Conservation (phyloP, 2,888 invertebrate species). For the Tanaodytes sp. region DNA sequence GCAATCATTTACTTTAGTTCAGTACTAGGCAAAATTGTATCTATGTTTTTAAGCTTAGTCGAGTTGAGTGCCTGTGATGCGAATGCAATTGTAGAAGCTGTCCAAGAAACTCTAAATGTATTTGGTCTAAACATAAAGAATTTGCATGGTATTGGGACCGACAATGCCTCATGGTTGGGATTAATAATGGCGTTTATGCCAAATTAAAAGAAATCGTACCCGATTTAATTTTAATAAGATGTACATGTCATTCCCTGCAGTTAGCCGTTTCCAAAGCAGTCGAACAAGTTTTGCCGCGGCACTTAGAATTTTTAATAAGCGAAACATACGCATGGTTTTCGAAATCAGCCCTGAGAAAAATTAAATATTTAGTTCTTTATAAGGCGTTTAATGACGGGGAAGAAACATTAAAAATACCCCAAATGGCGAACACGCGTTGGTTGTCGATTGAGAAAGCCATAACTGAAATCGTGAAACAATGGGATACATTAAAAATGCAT, state of each 20-base stretch:
- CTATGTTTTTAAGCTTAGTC: constrained; percentile 13
- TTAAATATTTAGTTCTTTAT: constrained; percentile 58
- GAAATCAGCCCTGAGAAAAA: constrained; percentile 56
- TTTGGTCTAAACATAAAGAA: constrained; percentile 56
- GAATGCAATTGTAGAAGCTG: constrained; percentile 25
- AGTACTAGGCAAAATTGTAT: constrained; percentile 1
- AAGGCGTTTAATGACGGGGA: constrained; percentile 59
- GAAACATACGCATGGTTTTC: constrained; percentile 64
- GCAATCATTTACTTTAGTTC: constrained; percentile 44
- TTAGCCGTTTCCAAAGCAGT: constrained; percentile 61
- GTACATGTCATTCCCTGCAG: constrained; percentile 57
- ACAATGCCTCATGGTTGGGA: too few relatives aligned
- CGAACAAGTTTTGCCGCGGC: constrained; percentile 59
- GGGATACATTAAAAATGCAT: constrained; percentile 59
- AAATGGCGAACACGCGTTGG: constrained; percentile 57
- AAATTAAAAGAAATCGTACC: constrained; percentile 61
- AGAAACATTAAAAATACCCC: constrained; percentile 60
- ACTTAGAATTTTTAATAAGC: constrained; percentile 60
- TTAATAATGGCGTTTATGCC: too few relatives aligned
- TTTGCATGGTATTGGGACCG: constrained; percentile 65
- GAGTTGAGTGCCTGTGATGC: constrained; percentile 25
- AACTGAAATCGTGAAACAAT: constrained; percentile 56
- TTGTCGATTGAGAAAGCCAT: constrained; percentile 62
- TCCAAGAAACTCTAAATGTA: constrained; percentile 20
- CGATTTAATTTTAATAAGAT: constrained; percentile 52